Evolutionary conservation across 2,113 vertebrate genomes (phyloP), one percentile per base, ranked within the genome.

Genomic region (Datnioides undecimradiatus): DNA sequence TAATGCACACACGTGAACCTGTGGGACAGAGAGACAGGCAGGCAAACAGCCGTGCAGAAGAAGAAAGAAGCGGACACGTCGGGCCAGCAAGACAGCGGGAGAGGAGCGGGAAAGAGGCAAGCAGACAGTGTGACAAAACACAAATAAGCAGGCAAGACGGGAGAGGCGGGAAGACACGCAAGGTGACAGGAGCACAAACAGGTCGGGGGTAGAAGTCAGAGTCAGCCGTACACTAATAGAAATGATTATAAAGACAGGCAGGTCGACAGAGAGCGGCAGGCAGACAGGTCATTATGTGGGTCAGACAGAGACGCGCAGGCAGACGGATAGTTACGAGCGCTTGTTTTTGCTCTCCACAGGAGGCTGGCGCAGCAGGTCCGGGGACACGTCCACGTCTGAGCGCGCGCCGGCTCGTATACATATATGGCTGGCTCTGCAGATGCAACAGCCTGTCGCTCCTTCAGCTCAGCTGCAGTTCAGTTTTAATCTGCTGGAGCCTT

Each of bases 331-430:
- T 89, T 90, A 87, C 64, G 60, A 55, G 73, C 8, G 70, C 86
- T 89, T 86, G 86, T 88, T 93, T 91, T 84, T 85, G 31, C 79
- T 90, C 76, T 80, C 83, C 60, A 73, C 70, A 81, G 86, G 86
- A 90, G 68, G 80, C 83, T 70, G 88, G 46, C 23, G 54, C 57
- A 69, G 76, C 60, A 85, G 76, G 54, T 73, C 80, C 46, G 76
- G 40, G 25, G 43, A 65, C 16, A 73, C 8, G 57, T 34, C 33
- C n/a, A 4, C 23, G n/a, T 52, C 10, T 46, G 38, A 33, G 64
- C n/a, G 67, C 31, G 11, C 23, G 6, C 31, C 4, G 5, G 38
- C 38, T 55, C 31, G 31, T 27, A 57, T 17, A 49, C 19, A 46
- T n/a, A n/a, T n/a, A n/a, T n/a, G n/a, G n/a, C n/a, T n/a, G n/a